These are phyloP conservation scores for Amblyjoppa proteus DNA, from an alignment of 2,888 invertebrate genomes.

Conservation along the genomic window DNA sequence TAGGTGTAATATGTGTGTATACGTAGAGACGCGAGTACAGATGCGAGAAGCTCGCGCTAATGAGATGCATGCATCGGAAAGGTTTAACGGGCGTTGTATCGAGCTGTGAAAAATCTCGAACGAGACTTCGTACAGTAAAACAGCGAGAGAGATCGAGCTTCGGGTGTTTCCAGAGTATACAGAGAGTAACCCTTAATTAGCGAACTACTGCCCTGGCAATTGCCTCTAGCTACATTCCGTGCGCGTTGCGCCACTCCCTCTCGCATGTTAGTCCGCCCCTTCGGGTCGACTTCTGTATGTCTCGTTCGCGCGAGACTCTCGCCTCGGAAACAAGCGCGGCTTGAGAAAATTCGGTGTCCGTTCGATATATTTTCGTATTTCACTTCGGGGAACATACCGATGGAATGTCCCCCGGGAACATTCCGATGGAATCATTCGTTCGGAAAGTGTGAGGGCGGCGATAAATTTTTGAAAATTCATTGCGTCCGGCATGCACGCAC, in stretches of 20 bases:
- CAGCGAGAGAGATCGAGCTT: slow-evolving; percentile 1
- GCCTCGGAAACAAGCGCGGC: slow-evolving; percentile 6
- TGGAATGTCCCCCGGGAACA: slow-evolving; percentile 8
- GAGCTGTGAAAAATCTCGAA: slow-evolving; percentile 40
- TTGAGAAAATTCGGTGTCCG: slow-evolving; percentile 7
- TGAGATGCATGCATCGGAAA: slow-evolving; percentile 68
- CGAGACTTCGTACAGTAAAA: slow-evolving; percentile 37
- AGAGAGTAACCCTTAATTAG: slow-evolving; percentile 80
- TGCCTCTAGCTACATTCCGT: slow-evolving; percentile 76
- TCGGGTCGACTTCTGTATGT: slow-evolving; percentile 48
- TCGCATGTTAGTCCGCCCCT: slow-evolving; percentile 64
- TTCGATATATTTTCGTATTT: slow-evolving; percentile 44
- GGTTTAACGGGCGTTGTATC: slow-evolving; percentile 45
- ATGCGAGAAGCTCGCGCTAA: slow-evolving; percentile 59
- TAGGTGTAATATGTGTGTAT: not conserved
- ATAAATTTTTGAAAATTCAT: slow-evolving; percentile 51
- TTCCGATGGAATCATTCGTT: slow-evolving; percentile 12
- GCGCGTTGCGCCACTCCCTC: slow-evolving; percentile 68
- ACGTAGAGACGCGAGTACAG: slow-evolving; percentile 3
- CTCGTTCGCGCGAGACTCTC: slow-evolving; percentile 34
- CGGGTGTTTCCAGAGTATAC: not conserved
- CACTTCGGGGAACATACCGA: not conserved
- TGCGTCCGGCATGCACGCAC: not conserved
- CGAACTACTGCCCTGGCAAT: slow-evolving; percentile 78
- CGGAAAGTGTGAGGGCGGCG: slow-evolving; percentile 2